phyloP scores from a whole-genome alignment of 1,140 invertebrate genomes.

The Oedothorax gibbosus region DNA sequence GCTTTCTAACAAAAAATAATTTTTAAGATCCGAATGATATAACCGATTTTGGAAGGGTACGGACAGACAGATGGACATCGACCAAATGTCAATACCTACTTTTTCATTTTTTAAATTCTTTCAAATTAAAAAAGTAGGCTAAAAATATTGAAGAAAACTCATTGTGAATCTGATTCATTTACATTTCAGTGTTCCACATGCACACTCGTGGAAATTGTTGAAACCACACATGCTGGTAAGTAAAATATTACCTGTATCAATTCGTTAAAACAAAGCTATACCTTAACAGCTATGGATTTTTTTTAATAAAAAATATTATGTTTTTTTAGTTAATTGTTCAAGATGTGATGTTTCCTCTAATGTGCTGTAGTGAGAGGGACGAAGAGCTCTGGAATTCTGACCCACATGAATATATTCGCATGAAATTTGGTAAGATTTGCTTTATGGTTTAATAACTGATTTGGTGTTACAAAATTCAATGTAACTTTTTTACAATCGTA shows the following conservation, averaged over 20 bases:
- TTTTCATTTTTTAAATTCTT: too few species aligned
- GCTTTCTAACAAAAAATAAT: too few species aligned
- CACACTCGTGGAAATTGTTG: slow-evolving; percentile 95
- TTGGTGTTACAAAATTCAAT: background rate
- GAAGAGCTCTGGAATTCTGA: slow-evolving; percentile 96
- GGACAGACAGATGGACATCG: too few species aligned
- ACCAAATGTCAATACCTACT: too few species aligned
- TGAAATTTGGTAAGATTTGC: slow-evolving; percentile 86
- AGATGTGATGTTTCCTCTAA: slow-evolving; percentile 95
- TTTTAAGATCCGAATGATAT: too few species aligned
- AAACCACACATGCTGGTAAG: slow-evolving; percentile 82
- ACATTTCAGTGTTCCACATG: slow-evolving; percentile 76
- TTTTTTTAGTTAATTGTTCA: slow-evolving; percentile 80
- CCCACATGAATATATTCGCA: slow-evolving; percentile 95
- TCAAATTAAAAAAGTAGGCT: too few species aligned
- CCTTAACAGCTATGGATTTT: background rate
- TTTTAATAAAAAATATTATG: background rate
- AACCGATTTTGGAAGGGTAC: too few species aligned
- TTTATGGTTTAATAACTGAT: background rate
- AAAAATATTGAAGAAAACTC: too few species aligned
- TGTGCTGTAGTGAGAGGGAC: slow-evolving; percentile 94
- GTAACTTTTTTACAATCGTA: background rate
- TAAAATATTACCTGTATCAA: background rate
- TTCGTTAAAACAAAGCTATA: background rate
- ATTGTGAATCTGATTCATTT: too few species aligned